Conservation (phyloP, 2,888 invertebrate genomes). For the Camptogramma bilineatum region DNA sequence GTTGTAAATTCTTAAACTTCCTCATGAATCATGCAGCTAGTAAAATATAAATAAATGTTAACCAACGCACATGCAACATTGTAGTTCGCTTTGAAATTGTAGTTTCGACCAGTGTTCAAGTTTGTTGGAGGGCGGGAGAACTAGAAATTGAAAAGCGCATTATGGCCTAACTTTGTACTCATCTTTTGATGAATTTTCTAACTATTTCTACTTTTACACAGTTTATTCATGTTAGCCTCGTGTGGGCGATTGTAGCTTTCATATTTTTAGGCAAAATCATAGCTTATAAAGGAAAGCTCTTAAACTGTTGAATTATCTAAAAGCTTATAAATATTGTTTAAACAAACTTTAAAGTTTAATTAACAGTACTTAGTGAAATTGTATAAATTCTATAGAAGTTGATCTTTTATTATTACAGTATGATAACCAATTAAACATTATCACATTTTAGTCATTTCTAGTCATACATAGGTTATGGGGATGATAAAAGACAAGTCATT, state of each 20-base stretch:
- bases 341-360: constrained; percentile 3
- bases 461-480: constrained; percentile 68
- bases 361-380: constrained; percentile 9
- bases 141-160: constrained; percentile 13
- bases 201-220: constrained; percentile 73
- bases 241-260: constrained; percentile 13
- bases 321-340: constrained; percentile 10
- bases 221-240: constrained; percentile 44
- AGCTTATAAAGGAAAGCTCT: constrained; percentile 1
- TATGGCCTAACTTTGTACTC: constrained; percentile 31
- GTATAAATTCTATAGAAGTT: constrained; percentile 3
- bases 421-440: constrained; percentile 13
- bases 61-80: constrained; percentile 21
- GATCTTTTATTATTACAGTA: neutral
- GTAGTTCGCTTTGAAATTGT: constrained; percentile 12
- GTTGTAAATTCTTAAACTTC: constrained; percentile 13
- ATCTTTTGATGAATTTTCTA: constrained; percentile 38
- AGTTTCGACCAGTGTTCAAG: constrained; percentile 1
- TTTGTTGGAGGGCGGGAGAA: constrained; percentile 6
- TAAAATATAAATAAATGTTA: constrained; percentile 10
- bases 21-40: constrained; percentile 5
- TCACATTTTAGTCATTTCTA: constrained; percentile 64
- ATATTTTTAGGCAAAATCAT: constrained; percentile 13
- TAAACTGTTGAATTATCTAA: constrained; percentile 12
- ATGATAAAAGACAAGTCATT: constrained; percentile 71